Base-by-base conservation (phyloP, 2,797 vertebrate genomes). In the Phoebastria nigripes region DNA sequence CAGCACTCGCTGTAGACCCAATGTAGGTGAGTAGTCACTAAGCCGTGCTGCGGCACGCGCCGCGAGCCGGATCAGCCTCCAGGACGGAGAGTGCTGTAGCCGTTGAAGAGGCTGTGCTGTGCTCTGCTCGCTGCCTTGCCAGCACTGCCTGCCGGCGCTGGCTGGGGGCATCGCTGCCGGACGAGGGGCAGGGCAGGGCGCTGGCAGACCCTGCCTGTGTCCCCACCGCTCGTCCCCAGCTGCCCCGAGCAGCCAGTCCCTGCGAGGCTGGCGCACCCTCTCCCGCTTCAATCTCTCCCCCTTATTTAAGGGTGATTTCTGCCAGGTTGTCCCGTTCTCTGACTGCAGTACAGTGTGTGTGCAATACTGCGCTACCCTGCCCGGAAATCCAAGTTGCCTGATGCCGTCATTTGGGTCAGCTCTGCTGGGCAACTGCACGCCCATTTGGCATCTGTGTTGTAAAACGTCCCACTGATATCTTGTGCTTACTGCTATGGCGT, bases 1-100 rank as follows among this genome's bases (percentile, higher is more conserved):
- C n/a, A 5, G 81, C 12, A 2, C 33, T 26, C 0, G 3, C n/a
- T 31, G 9, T 6, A 41, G 39, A 20, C 6, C 8, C 44, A 6
- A 4, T 1, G 24, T 9, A n/a, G 61, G 20, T 22, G 31, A 54
- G 81, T 52, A 2, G 25, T 3, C 42, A 0, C 69, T 2, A 0
- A 21, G 25, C 55, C 14, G 16, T 3, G 31, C 49, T 12, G 31
- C 10, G 8, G 76, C 17, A 9, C 31, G 0, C 3, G 13, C 74
- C 26, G 26, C 17, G 24, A 54, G 59, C 61, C 4, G 16, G 12
- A 4, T 7, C 71, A 41, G 37, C 66, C 66, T 31, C 18, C 4
- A 65, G 37, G 72, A 17, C 4, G 26, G 77, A 17, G 52, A 8
- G 21, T 25, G 71, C 44, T 35, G 52, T 3, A 11, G n/a, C 20